Evolutionary conservation across 2,797 vertebrate species (phyloP).

Genomic region (Tarsius wallacei): DNA sequence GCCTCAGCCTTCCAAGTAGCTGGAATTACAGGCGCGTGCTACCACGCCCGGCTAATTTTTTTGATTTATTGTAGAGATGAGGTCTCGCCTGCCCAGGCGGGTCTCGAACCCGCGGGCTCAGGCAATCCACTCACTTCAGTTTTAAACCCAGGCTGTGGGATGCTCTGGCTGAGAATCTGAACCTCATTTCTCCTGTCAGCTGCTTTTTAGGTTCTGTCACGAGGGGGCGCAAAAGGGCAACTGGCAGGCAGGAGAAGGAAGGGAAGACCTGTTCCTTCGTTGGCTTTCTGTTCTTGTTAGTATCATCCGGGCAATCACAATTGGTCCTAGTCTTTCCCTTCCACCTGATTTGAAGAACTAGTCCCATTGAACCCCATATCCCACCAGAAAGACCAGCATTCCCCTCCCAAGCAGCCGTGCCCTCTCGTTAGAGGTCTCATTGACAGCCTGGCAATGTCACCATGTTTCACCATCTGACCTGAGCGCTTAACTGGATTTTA

Average conservation of each 20-base stretch:
- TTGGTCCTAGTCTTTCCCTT: not conserved
- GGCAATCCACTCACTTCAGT: too few species aligned
- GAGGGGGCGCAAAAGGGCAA: not conserved
- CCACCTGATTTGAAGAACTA: not conserved
- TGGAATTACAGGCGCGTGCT: too few species aligned
- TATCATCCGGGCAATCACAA: not conserved
- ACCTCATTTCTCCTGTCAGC: not conserved
- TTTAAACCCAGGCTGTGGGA: not conserved
- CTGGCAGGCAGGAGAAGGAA: not conserved
- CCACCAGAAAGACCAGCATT: not conserved
- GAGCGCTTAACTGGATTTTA: not conserved
- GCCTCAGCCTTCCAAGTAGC: too few species aligned
- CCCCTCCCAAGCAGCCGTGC: accelerated
- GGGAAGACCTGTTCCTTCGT: accelerated
- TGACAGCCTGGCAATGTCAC: too few species aligned
- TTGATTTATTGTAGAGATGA: too few species aligned
- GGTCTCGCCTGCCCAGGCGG: too few species aligned
- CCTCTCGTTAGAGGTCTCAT: not conserved
- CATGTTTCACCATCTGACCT: too few species aligned
- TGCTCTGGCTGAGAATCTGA: not conserved
- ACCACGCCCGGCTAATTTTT: too few species aligned
- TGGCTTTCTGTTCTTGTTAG: not conserved
- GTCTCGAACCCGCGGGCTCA: too few species aligned
- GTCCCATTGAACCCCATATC: not conserved
- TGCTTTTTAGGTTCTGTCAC: not conserved